phyloP scores from a whole-genome alignment of 2,113 vertebrate genomes.

The Pyxicephalus adspersus region DNA sequence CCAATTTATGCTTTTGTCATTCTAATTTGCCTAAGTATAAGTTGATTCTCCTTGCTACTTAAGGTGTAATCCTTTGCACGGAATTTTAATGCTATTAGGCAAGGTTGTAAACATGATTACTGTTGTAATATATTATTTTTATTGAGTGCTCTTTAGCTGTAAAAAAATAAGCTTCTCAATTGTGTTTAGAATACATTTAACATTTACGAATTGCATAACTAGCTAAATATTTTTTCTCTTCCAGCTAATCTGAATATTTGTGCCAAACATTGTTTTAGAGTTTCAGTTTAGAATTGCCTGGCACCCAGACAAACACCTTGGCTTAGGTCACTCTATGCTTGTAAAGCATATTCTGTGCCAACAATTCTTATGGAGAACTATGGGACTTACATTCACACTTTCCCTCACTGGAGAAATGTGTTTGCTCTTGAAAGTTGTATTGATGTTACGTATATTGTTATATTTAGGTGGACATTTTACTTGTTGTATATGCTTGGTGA shows the following conservation, averaged over 20 bases:
- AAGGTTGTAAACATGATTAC: constrained; percentile 43
- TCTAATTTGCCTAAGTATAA: not conserved
- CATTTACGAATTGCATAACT: no score
- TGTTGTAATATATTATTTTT: not conserved
- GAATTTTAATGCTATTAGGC: not conserved
- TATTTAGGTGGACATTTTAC: no score
- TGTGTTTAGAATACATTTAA: no score
- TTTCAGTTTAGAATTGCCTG: constrained; percentile 59
- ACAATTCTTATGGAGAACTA: not conserved
- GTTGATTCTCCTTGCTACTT: not conserved
- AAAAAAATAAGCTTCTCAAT: no score
- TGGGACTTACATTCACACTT: constrained; percentile 8
- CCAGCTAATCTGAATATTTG: not conserved
- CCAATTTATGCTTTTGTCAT: not conserved
- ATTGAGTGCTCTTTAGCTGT: no score
- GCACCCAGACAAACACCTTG: constrained; percentile 58
- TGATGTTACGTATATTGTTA: not conserved
- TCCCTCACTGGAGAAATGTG: not conserved
- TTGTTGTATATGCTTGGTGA: no score
- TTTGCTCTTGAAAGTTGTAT: not conserved
- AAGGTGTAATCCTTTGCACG: constrained; percentile 14
- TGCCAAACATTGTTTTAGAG: not conserved
- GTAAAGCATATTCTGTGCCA: not conserved
- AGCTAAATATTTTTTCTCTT: no score
- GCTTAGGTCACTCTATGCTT: constrained; percentile 48